A percentile compares a stretch with the other conserved stretches of the same genome.
Evolutionary conservation across 2,797 vertebrate species (phyloP).

Genomic region (Vespertilio murinus): DNA sequence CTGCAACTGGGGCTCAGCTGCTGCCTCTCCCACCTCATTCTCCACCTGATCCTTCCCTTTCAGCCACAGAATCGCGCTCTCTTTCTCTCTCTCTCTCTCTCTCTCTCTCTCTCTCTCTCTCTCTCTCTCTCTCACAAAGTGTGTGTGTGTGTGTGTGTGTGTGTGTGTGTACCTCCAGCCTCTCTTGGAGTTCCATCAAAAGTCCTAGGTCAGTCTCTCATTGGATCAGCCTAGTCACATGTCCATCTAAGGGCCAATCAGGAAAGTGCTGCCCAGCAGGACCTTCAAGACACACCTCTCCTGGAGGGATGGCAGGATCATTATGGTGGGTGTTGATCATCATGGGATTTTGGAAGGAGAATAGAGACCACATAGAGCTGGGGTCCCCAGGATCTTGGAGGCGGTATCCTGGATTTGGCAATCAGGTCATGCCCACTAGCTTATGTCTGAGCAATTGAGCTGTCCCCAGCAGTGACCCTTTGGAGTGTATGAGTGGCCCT

Average conservation of each 20-base stretch:
- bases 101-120: too few relatives aligned
- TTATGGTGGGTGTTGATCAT: neutral
- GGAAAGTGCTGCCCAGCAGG: neutral
- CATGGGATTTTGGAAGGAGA: neutral
- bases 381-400: neutral
- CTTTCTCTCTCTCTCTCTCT: too few relatives aligned
- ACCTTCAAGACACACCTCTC: rapidly evolving
- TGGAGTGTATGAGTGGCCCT: neutral
- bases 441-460: neutral
- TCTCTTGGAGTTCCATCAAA: neutral
- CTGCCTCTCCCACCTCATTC: neutral
- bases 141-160: too few relatives aligned
- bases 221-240: neutral
- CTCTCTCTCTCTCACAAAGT: too few relatives aligned
- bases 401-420: neutral
- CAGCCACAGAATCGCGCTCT: too few relatives aligned
- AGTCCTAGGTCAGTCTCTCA: neutral
- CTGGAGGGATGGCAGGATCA: neutral
- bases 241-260: neutral
- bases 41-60: neutral
- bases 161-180: neutral
- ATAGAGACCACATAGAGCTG: neutral
- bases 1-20: neutral
- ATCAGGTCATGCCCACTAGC: neutral
- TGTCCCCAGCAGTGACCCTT: neutral